These are phyloP conservation scores for Apocheima hispidaria DNA, from an alignment of 2,888 invertebrate genomes.

Conservation along the genomic window DNA sequence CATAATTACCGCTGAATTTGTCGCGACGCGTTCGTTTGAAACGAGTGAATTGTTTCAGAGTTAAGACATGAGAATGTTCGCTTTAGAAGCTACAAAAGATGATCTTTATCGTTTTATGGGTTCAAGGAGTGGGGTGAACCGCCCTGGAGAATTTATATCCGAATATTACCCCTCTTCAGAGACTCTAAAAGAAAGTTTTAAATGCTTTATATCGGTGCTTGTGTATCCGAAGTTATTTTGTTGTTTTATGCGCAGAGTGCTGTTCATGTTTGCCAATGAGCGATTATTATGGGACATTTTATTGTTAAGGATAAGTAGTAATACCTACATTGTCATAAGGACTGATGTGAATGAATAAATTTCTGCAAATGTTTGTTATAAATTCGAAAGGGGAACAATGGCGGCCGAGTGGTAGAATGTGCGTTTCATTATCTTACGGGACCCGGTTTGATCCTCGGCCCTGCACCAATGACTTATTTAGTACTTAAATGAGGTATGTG, in stretches of 20 bases:
- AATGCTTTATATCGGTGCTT: conserved; percentile 70
- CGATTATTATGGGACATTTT: conserved; percentile 54
- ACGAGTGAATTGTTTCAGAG: conserved; percentile 53
- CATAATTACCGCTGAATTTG: conserved; percentile 59
- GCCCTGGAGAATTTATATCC: conserved; percentile 68
- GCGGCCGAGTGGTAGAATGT: too few relatives aligned
- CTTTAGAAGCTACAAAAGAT: conserved; percentile 68
- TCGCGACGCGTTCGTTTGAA: conserved; percentile 48
- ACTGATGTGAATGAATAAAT: conserved; percentile 25
- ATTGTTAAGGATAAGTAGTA: conserved; percentile 54
- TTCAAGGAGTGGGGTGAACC: conserved; percentile 65
- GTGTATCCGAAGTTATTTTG: conserved; percentile 51
- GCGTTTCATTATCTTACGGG: too few relatives aligned
- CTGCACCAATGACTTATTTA: too few relatives aligned
- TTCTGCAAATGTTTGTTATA: not conserved
- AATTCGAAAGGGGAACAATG: too few relatives aligned
- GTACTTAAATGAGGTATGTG: too few relatives aligned
- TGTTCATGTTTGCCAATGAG: conserved; percentile 49
- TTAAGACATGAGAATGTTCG: conserved; percentile 56
- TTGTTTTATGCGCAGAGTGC: conserved; percentile 56
- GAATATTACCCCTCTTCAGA: conserved; percentile 66
- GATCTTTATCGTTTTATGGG: conserved; percentile 78
- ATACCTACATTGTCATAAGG: conserved; percentile 47
- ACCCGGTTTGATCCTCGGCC: too few relatives aligned
- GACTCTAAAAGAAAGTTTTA: conserved; percentile 76